phyloP scores from a whole-genome alignment of 2,113 vertebrate genomes.

The Oryctolagus cuniculus region DNA sequence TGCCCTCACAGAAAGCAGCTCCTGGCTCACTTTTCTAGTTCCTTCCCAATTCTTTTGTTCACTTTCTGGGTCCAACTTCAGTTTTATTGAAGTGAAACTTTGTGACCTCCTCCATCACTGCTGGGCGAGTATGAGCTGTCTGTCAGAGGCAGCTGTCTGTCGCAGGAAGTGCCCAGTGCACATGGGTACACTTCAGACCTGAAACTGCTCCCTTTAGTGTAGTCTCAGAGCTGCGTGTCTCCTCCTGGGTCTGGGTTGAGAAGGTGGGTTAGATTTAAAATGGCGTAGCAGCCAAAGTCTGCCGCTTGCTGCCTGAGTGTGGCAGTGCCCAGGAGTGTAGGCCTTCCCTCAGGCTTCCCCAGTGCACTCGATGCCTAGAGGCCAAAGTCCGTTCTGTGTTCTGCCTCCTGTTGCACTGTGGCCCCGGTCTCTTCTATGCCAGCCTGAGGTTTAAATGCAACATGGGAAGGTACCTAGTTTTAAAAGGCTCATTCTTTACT shows the following conservation, averaged over 20 bases:
- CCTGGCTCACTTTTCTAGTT: neutral
- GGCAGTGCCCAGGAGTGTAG: neutral
- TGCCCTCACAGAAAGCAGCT: neutral
- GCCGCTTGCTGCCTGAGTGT: neutral
- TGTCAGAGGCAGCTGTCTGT: neutral
- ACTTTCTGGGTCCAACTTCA: neutral
- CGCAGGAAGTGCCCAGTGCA: neutral
- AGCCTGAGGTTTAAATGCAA: neutral
- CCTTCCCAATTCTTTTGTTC: neutral
- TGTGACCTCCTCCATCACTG: neutral
- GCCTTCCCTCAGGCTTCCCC: neutral
- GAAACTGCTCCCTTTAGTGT: neutral
- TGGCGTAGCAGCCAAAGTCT: neutral
- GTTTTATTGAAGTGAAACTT: neutral
- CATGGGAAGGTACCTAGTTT: neutral
- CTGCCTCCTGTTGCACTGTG: neutral
- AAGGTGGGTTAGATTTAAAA: slow-evolving; percentile 7
- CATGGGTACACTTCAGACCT: neutral
- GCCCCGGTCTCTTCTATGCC: neutral
- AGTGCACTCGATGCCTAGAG: neutral
- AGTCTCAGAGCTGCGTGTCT: neutral
- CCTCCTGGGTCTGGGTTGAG: neutral
- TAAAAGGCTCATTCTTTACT: neutral
- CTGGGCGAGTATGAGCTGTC: neutral
- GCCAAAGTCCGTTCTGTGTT: neutral